Evolutionary conservation across 2,888 invertebrate species (phyloP).

Genomic region (Suillia variegata): DNA sequence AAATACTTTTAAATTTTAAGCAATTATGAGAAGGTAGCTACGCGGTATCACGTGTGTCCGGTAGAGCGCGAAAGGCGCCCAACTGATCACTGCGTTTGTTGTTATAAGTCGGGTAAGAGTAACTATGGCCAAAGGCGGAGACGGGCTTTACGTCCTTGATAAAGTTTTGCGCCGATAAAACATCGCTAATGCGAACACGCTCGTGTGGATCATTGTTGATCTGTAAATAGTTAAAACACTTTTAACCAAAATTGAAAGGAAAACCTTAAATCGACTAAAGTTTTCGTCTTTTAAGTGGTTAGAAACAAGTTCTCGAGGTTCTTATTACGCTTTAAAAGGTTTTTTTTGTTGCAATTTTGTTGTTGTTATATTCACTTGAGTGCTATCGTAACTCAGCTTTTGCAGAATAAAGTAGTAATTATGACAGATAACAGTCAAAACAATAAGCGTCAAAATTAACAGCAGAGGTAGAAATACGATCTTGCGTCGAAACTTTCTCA

Average conservation of each 20-base stretch:
- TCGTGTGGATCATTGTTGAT: no score
- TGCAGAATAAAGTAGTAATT: background rate
- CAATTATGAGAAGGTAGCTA: conserved; percentile 21
- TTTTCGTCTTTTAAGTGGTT: no score
- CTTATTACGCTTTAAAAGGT: no score
- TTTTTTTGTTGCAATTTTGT: background rate
- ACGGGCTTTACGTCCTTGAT: conserved; percentile 3
- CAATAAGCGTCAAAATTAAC: background rate
- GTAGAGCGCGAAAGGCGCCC: conserved; percentile 42
- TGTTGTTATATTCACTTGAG: background rate
- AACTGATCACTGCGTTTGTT: conserved; percentile 42
- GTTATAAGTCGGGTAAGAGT: no score
- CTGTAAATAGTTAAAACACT: no score
- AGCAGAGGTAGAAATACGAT: background rate
- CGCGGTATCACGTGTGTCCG: conserved; percentile 48
- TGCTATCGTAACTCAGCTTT: background rate
- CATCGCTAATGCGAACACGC: conserved; percentile 4
- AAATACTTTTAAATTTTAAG: background rate
- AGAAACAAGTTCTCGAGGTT: no score
- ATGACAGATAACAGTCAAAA: no score
- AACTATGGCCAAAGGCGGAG: no score
- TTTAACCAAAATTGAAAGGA: no score
- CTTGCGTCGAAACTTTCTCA: background rate
- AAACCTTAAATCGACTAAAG: no score
- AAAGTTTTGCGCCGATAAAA: conserved; percentile 12